phyloP scores from a whole-genome alignment of 2,113 vertebrate genomes.

The Epinephelus fuscoguttatus region DNA sequence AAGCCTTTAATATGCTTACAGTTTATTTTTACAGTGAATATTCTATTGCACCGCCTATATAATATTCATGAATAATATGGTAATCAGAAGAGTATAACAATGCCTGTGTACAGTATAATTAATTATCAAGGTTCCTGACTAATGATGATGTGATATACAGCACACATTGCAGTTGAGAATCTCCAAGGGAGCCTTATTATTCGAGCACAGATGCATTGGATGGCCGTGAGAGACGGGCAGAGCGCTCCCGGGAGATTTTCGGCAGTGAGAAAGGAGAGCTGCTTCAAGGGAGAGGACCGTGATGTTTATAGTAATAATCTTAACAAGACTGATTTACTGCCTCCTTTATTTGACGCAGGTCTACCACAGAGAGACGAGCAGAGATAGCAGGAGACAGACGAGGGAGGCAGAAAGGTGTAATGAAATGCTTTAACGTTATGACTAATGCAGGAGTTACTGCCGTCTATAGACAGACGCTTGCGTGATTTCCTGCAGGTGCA shows the following conservation, averaged over 20 bases:
- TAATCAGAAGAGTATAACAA: not conserved
- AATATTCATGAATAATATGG: constrained; percentile 8
- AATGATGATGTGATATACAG: constrained; percentile 57
- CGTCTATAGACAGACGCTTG: constrained; percentile 54
- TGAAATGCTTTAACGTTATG: constrained; percentile 60
- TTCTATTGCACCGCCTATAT: not conserved
- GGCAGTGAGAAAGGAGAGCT: constrained; percentile 27
- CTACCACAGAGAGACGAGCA: constrained; percentile 20
- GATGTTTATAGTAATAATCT: constrained; percentile 61
- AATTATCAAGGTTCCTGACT: constrained; percentile 48
- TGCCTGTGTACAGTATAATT: constrained; percentile 25
- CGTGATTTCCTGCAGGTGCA: constrained; percentile 69
- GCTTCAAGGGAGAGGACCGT: constrained; percentile 44
- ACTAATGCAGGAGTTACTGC: constrained; percentile 71
- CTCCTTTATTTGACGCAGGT: constrained; percentile 39
- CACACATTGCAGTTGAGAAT: constrained; percentile 34
- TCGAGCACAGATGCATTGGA: constrained; percentile 52
- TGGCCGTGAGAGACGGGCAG: constrained; percentile 53
- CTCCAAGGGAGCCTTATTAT: constrained; percentile 63
- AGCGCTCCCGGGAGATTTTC: constrained; percentile 57
- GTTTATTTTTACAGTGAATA: not conserved
- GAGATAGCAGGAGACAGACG: constrained; percentile 31
- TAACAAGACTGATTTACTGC: constrained; percentile 56
- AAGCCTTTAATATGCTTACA: constrained; percentile 15
- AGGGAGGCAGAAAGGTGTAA: constrained; percentile 51